Evolutionary conservation across 1,140 invertebrate species (phyloP), one percentile per base, ranked within the genome.

Genomic region (Batillaria attramentaria): DNA sequence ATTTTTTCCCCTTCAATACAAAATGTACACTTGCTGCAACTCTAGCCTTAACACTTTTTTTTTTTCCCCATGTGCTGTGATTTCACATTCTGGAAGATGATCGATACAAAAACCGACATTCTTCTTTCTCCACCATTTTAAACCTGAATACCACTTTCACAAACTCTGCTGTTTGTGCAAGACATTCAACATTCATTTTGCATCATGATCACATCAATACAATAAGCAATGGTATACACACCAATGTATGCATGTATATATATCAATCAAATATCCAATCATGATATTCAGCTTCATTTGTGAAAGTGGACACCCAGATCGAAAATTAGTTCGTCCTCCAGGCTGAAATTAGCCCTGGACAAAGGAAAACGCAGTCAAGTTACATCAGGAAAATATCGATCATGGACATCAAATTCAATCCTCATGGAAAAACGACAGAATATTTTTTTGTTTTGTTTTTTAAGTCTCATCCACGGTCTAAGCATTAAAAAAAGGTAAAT

Each of bases 141-240:
- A 62, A 75, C 54, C 73, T 75, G 73, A 33, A 66, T 72, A 60
- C 39, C 62, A 73, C 57, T 62, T 72, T 62, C 60, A 66, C 70
- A 78, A 70, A 78, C 76, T 70, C 46, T n/a, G 74, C 72, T 66
- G 72, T 72, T 43, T 62, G 69, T 70, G 79, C 74, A 77, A 77
- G 74, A 75, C 69, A 72, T 37, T 42, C 41, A 69, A 73, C 78
- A 79, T 79, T 43, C 68, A 70, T 16, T 46, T 31, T 43, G 41
- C 39, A 46, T 46, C 20, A 46, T 46, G 3, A 43, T 46, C 42
- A 75, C 73, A 75, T 75, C 57, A 10, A 65, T 65, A 75, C 73
- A 62, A 75, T 57, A 75, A 39, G 28, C 41, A 46, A 46, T 70
- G 18, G n/a, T 70, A 46, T 33, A 69, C 66, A 69, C 66, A 24